Conservation (phyloP, 2,888 invertebrate genomes). For the Lymantria monacha region DNA sequence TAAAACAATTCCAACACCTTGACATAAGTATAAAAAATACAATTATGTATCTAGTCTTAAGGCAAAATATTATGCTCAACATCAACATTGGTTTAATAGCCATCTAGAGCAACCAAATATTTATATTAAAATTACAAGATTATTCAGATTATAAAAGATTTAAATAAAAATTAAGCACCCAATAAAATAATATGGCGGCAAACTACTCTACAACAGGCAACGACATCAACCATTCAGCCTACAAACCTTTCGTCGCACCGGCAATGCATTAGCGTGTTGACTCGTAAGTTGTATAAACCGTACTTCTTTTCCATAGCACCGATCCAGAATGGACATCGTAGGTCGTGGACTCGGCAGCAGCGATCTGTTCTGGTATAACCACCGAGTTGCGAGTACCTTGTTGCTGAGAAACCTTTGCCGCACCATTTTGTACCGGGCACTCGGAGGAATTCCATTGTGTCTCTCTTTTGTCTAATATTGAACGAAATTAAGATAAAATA, state of each 20-base stretch:
- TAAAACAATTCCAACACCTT: too few relatives aligned
- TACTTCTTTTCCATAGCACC: constrained; percentile 92
- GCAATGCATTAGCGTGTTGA: constrained; percentile 96
- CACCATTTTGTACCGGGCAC: constrained; percentile 97
- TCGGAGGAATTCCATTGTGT: constrained; percentile 85
- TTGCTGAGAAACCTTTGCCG: constrained; percentile 92
- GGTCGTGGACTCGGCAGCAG: constrained; percentile 94
- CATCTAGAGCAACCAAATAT: not conserved
- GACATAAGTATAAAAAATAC: too few relatives aligned
- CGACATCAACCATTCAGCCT: constrained; percentile 29
- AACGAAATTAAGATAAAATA: not conserved
- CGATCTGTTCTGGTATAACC: constrained; percentile 91
- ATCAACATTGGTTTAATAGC: not conserved
- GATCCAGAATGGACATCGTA: constrained; percentile 92
- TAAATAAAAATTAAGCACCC: not conserved
- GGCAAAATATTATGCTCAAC: not conserved
- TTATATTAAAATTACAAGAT: not conserved
- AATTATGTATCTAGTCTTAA: too few relatives aligned
- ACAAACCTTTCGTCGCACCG: constrained; percentile 94
- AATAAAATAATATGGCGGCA: constrained; percentile 8
- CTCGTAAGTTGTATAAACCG: constrained; percentile 93
- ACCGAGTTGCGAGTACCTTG: constrained; percentile 91
- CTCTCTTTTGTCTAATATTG: constrained; percentile 66
- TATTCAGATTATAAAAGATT: not conserved
- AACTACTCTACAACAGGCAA: constrained; percentile 19